Evolutionary conservation across 2,888 invertebrate species (phyloP).

Genomic region (Aphidoletes aphidimyza): DNA sequence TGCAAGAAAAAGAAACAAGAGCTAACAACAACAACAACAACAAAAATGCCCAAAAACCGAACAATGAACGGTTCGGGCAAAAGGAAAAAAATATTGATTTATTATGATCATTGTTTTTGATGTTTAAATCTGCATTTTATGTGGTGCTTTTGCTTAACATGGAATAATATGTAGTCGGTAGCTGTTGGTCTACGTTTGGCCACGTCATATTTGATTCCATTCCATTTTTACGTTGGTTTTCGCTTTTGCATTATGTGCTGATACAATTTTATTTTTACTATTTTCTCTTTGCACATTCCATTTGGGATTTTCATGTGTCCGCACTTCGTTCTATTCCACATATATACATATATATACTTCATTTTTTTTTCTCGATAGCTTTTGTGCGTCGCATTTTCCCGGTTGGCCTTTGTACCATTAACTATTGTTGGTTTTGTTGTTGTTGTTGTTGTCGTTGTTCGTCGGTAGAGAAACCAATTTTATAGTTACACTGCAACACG

Average conservation of each 20-base stretch:
- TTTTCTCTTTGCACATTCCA: neutral
- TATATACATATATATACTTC: too few species aligned
- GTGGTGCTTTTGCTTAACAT: neutral
- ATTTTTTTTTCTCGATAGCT: neutral
- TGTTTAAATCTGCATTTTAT: slow-evolving; percentile 22
- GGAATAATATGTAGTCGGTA: neutral
- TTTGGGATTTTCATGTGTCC: slow-evolving; percentile 39
- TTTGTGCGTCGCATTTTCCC: slow-evolving; percentile 47
- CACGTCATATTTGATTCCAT: neutral
- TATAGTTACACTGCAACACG: slow-evolving; percentile 16
- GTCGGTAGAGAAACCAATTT: slow-evolving; percentile 22
- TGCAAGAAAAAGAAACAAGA: neutral
- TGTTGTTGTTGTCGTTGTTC: too few species aligned
- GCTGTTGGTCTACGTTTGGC: neutral
- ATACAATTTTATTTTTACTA: neutral
- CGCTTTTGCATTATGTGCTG: neutral
- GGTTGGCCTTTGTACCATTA: slow-evolving; percentile 29
- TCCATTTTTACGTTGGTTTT: neutral
- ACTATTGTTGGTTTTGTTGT: slow-evolving; percentile 44
- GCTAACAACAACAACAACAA: neutral
- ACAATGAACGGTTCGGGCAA: neutral
- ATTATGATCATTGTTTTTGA: slow-evolving; percentile 41
- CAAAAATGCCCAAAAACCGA: neutral
- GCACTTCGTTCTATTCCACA: neutral
- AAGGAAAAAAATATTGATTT: slow-evolving; percentile 50